A percentile compares a stretch with the other conserved stretches of the same genome.
These are phyloP conservation scores for Rhabdophis nuchalis DNA, from an alignment of 2,797 vertebrate species.

Conservation along the genomic window DNA sequence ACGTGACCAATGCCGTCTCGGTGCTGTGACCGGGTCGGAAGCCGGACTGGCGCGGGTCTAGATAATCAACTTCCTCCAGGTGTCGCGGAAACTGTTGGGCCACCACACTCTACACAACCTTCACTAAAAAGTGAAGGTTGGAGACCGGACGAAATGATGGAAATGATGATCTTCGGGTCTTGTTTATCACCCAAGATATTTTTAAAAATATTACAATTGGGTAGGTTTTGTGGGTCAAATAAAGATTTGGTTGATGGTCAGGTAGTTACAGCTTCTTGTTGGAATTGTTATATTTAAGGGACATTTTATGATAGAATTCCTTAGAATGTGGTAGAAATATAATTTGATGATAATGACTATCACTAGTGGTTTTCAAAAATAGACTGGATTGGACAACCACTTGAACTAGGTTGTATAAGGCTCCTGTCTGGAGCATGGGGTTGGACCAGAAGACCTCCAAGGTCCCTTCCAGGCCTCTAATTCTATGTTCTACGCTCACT, in stretches of 20 bases:
- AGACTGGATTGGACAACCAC: background rate
- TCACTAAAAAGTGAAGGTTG: too few relatives aligned
- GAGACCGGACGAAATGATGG: too few relatives aligned
- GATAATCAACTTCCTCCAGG: too few relatives aligned
- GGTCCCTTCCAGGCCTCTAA: background rate
- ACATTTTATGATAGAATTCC: background rate
- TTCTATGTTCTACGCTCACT: background rate
- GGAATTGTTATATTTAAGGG: conserved; percentile 4
- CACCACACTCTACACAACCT: too few relatives aligned
- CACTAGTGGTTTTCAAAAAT: background rate
- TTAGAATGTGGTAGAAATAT: background rate
- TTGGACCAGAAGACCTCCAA: background rate
- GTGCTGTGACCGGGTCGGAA: too few relatives aligned
- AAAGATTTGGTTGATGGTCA: background rate
- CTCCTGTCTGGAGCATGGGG: background rate
- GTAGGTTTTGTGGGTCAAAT: background rate
- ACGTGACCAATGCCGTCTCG: too few relatives aligned
- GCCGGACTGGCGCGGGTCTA: too few relatives aligned
- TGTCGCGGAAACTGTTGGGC: too few relatives aligned
- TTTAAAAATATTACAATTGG: background rate
- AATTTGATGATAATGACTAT: background rate
- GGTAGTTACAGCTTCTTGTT: background rate
- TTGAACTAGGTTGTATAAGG: background rate
- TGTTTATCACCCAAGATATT: background rate
- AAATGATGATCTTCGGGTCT: background rate